These are phyloP conservation scores for Limnephilus lunatus DNA, from an alignment of 2,888 invertebrate genomes.

Conservation along the genomic window DNA sequence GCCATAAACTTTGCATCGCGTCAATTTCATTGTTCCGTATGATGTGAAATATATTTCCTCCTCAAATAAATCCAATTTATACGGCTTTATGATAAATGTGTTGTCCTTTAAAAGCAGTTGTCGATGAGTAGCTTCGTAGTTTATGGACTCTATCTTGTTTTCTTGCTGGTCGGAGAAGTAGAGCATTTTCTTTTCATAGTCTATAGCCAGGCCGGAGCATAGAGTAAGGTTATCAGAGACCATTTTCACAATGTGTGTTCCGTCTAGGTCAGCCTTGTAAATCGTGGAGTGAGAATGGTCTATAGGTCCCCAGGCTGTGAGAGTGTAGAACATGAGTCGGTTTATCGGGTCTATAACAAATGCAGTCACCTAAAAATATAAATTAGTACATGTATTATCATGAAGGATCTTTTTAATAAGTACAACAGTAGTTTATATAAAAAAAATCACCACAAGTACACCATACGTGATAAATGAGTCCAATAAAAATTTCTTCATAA, in stretches of 20 bases:
- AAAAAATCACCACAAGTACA: not conserved
- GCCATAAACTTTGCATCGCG: slow-evolving; percentile 80
- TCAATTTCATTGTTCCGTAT: slow-evolving; percentile 76
- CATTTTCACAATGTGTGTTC: slow-evolving; percentile 73
- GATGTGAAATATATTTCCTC: slow-evolving; percentile 86
- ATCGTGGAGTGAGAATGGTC: slow-evolving; percentile 74
- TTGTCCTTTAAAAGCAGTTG: slow-evolving; percentile 73
- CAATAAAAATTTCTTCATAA: too few relatives aligned
- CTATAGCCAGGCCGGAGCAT: slow-evolving; percentile 73
- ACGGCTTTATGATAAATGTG: slow-evolving; percentile 77
- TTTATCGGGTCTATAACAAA: slow-evolving; percentile 81
- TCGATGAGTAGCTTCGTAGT: slow-evolving; percentile 75
- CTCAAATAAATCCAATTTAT: slow-evolving; percentile 84
- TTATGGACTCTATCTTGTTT: slow-evolving; percentile 75
- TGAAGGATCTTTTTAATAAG: not conserved
- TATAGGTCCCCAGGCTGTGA: slow-evolving; percentile 68
- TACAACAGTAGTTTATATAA: not conserved
- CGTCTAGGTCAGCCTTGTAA: slow-evolving; percentile 77
- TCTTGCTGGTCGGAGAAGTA: slow-evolving; percentile 86
- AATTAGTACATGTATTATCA: not conserved
- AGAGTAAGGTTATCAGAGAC: slow-evolving; percentile 69
- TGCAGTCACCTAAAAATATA: slow-evolving; percentile 75
- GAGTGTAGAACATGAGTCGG: slow-evolving; percentile 79
- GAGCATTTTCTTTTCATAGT: slow-evolving; percentile 79
- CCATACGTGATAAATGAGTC: not conserved